These are phyloP conservation scores for Drosophila nannoptera DNA, from an alignment of 1,140 invertebrate genomes.

Conservation along the genomic window DNA sequence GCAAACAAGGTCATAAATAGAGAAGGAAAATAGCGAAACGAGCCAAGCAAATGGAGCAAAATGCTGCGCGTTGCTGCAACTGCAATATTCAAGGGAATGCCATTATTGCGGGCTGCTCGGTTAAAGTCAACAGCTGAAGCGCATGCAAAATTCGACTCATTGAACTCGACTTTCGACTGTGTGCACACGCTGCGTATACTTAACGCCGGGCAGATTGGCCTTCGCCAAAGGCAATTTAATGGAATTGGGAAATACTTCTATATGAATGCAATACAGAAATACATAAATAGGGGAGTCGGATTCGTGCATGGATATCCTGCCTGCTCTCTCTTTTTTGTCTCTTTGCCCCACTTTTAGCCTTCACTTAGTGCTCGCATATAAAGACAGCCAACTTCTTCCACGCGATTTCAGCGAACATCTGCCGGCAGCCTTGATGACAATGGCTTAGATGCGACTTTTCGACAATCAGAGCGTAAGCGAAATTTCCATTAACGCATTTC, in stretches of 20 bases:
- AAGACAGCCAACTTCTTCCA: neutral
- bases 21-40: slow-evolving; percentile 33
- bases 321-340: too few relatives aligned
- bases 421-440: slow-evolving; percentile 31
- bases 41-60: slow-evolving; percentile 32
- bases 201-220: slow-evolving; percentile 29
- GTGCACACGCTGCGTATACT: slow-evolving; percentile 54
- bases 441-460: slow-evolving; percentile 20
- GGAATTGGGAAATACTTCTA: too few relatives aligned
- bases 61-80: neutral
- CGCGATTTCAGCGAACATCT: neutral
- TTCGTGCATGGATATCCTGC: neutral
- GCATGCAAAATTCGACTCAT: slow-evolving; percentile 23
- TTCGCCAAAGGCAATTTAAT: too few relatives aligned
- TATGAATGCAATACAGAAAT: too few relatives aligned
- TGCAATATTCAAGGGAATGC: slow-evolving; percentile 5
- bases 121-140: slow-evolving; percentile 22
- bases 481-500: slow-evolving; percentile 56
- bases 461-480: slow-evolving; percentile 39
- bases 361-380: neutral
- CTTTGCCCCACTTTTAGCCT: neutral
- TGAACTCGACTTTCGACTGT: slow-evolving; percentile 30
- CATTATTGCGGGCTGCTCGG: slow-evolving; percentile 8
- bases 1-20: slow-evolving; percentile 69
- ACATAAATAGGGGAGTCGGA: too few relatives aligned